phyloP scores from a whole-genome alignment of 35 echinoderm and acorn worm species.

The Amphiura filiformis region DNA sequence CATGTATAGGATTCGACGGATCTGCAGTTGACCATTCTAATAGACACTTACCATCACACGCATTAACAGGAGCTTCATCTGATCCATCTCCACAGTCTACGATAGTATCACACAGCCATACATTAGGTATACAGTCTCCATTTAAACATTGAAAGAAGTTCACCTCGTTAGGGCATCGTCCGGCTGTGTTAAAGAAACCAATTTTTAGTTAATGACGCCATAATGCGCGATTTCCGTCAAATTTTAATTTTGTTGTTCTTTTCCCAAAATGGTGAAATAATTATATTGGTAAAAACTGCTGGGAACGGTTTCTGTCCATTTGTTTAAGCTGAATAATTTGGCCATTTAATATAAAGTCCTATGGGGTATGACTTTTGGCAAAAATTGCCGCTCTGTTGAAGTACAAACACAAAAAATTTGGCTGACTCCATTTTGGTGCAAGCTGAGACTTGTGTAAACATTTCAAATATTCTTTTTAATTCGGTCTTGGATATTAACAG shows the following conservation, averaged over 20 bases:
- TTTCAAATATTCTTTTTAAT: background rate
- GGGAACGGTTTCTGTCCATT: no score
- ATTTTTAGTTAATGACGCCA: no score
- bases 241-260: no score
- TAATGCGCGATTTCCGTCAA: background rate
- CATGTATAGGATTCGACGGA: no score
- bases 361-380: background rate
- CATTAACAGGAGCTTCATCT: background rate
- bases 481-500: background rate
- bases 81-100: background rate
- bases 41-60: no score
- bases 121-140: background rate
- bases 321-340: background rate
- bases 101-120: background rate
- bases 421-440: no score
- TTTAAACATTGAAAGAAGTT: background rate
- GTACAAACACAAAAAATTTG: no score
- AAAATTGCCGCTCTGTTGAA: background rate
- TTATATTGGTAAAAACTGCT: background rate
- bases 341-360: no score
- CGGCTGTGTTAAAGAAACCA: background rate
- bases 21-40: no score
- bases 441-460: no score
- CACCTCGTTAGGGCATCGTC: background rate
- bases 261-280: no score